Conservation (phyloP, 1,140 invertebrate species). For the Littorina saxatilis region DNA sequence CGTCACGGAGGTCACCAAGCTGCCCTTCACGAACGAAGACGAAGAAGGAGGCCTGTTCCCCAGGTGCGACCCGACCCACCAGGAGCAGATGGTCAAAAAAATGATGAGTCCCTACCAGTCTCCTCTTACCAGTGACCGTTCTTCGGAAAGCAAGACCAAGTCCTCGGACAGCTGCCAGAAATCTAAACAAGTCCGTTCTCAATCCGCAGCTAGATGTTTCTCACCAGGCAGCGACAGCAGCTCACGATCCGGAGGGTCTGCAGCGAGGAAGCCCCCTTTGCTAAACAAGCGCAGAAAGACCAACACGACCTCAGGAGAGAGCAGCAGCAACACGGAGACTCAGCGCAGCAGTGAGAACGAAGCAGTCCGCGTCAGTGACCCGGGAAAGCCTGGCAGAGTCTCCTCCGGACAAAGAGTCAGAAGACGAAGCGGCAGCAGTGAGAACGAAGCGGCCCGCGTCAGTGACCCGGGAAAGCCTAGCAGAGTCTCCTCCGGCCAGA, state of each 20-base stretch:
- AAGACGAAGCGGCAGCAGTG: neutral
- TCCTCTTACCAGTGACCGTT: neutral
- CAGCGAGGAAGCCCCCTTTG: neutral
- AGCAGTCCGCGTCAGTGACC: neutral
- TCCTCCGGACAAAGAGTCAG: neutral
- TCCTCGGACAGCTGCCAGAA: neutral
- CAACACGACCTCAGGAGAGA: neutral
- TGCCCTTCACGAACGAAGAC: neutral
- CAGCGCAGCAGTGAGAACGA: too few species aligned
- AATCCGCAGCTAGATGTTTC: neutral
- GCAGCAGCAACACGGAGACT: neutral
- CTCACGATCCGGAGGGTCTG: neutral
- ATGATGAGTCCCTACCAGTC: neutral
- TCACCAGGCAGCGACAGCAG: neutral
- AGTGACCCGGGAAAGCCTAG: neutral
- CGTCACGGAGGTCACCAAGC: neutral
- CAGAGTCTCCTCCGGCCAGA: neutral
- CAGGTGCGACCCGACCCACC: neutral
- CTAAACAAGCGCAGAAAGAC: neutral
- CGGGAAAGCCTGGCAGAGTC: neutral
- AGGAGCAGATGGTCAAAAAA: neutral
- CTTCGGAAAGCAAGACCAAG: neutral
- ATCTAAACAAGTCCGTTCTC: neutral
- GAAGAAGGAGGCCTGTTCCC: slow-evolving; percentile 8
- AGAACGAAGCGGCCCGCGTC: neutral